Evolutionary conservation across 2,113 vertebrate species (phyloP).

Genomic region (Rhabdomys dilectus): DNA sequence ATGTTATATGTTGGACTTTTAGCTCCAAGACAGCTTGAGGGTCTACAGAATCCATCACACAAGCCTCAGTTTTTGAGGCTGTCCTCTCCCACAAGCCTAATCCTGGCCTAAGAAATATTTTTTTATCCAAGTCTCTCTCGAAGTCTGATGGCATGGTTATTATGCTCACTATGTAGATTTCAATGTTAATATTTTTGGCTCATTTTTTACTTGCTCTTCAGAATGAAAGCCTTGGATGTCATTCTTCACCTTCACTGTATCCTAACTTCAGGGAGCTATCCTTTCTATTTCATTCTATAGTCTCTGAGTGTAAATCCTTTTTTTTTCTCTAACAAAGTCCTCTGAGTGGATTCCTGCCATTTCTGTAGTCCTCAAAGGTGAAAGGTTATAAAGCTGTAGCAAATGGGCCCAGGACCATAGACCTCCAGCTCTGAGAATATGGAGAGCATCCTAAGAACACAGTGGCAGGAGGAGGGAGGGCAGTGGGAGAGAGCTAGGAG

Average conservation of each 20-base stretch:
- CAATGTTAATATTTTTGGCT: neutral
- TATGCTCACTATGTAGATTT: neutral
- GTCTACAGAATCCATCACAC: neutral
- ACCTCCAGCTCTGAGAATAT: neutral
- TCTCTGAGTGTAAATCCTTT: neutral
- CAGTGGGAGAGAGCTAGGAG: rapidly evolving
- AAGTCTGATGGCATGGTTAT: neutral
- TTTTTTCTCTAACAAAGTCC: conserved; percentile 26
- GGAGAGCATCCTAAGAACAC: neutral
- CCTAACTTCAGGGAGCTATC: neutral
- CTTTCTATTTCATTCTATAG: neutral
- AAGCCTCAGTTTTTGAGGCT: neutral
- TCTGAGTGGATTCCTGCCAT: neutral
- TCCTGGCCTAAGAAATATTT: neutral
- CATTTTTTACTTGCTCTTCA: conserved; percentile 22
- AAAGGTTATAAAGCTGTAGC: neutral
- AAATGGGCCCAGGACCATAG: too few relatives aligned
- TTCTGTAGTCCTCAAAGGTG: neutral
- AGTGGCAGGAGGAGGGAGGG: rapidly evolving
- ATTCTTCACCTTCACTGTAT: neutral
- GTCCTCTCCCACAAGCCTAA: neutral
- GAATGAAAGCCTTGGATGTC: neutral
- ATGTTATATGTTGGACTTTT: neutral
- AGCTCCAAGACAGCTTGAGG: neutral
- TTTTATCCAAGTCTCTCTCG: neutral